Percentiles rank a stretch among this genome's conserved stretches.
These are phyloP conservation scores for Timandra comae DNA, from an alignment of 2,888 invertebrate genomes.

Conservation along the genomic window DNA sequence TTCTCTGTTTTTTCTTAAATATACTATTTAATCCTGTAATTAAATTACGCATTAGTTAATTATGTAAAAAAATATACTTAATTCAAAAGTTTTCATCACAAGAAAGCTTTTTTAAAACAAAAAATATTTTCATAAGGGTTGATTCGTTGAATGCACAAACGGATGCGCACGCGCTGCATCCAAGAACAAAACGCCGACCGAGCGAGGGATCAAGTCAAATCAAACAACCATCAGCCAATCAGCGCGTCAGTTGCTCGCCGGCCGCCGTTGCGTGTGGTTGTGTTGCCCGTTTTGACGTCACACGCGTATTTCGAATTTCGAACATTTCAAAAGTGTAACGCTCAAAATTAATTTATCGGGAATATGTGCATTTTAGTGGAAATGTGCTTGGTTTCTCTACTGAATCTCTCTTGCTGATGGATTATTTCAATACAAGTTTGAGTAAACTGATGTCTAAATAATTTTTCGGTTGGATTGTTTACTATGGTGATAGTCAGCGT, in stretches of 20 bases:
- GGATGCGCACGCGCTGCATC: slow-evolving; percentile 50
- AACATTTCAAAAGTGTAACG: slow-evolving; percentile 23
- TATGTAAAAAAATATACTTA: no score
- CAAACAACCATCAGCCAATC: slow-evolving; percentile 39
- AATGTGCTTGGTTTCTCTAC: slow-evolving; percentile 49
- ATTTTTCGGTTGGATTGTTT: slow-evolving; percentile 56
- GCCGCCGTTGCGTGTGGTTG: slow-evolving; percentile 33
- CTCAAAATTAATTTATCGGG: slow-evolving; percentile 32
- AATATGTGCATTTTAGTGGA: slow-evolving; percentile 57
- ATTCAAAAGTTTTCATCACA: no score
- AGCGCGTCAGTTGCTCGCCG: slow-evolving; percentile 48
- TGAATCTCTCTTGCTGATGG: slow-evolving; percentile 42
- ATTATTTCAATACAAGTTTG: slow-evolving; percentile 34
- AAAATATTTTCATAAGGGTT: slow-evolving; percentile 9
- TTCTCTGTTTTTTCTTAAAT: no score
- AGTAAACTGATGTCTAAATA: slow-evolving; percentile 29
- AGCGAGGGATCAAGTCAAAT: slow-evolving; percentile 7
- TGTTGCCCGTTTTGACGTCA: slow-evolving; percentile 38
- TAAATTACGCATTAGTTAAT: no score
- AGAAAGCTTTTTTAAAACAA: no score
- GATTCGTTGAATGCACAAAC: slow-evolving; percentile 14
- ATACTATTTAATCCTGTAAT: no score
- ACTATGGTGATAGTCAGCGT: slow-evolving; percentile 74
- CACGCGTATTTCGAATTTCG: slow-evolving; percentile 34
- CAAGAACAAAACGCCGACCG: slow-evolving; percentile 24